These are phyloP conservation scores for Cavia porcellus DNA, from an alignment of 2,113 vertebrate species.

Conservation along the genomic window DNA sequence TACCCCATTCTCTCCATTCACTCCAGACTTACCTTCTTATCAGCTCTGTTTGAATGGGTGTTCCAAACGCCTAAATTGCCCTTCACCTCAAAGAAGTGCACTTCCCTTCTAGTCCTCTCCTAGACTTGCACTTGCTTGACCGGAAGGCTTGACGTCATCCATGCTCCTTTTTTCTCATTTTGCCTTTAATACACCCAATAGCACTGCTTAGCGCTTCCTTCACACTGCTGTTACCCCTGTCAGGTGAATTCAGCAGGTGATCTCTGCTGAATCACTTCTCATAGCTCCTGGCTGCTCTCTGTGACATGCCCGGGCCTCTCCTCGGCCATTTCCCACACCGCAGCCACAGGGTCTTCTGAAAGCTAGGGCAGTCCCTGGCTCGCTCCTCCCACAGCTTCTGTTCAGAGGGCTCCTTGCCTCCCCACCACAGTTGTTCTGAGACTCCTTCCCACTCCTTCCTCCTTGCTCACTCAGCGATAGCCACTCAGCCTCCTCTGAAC, in stretches of 20 bases:
- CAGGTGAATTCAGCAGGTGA: background rate
- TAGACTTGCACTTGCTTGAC: background rate
- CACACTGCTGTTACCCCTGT: background rate
- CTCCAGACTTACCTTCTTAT: accelerated
- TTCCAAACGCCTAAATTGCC: background rate
- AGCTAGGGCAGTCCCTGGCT: background rate
- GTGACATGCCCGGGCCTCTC: background rate
- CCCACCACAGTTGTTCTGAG: accelerated
- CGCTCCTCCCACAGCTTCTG: background rate
- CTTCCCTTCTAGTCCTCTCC: background rate
- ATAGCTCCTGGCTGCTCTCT: background rate
- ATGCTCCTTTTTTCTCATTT: background rate
- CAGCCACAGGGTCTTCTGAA: background rate
- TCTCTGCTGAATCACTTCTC: background rate
- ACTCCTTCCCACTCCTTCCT: background rate
- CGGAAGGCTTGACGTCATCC: background rate
- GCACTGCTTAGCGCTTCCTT: background rate
- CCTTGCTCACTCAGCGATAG: accelerated
- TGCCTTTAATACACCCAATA: background rate
- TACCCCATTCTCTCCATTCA: too few species aligned
- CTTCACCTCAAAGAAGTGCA: background rate
- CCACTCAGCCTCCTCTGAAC: accelerated
- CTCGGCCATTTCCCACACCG: background rate
- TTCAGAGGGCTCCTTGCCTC: background rate
- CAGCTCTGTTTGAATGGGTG: background rate